Evolutionary conservation across 2,797 vertebrate species (phyloP).

Genomic region (Neosilurus hyrtlii): DNA sequence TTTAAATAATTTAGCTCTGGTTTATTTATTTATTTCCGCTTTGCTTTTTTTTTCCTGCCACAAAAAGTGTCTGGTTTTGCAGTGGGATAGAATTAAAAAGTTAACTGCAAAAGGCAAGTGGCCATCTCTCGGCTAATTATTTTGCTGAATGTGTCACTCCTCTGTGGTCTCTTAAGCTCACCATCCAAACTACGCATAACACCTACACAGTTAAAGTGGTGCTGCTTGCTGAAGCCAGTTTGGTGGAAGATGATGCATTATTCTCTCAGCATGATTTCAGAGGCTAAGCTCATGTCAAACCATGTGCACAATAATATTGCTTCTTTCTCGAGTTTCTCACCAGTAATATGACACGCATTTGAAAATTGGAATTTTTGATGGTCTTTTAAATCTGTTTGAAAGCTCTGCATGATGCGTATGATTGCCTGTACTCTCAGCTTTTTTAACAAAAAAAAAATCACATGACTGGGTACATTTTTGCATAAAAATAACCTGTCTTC

Average conservation of each 20-base stretch:
- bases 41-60: background rate
- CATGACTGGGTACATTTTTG: conserved; percentile 20
- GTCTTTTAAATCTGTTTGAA: background rate
- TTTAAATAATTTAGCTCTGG: conserved; percentile 68
- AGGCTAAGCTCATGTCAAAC: background rate
- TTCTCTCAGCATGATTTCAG: conserved; percentile 28
- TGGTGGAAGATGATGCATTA: conserved; percentile 17
- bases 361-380: conserved; percentile 1
- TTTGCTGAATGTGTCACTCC: conserved; percentile 72
- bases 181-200: conserved; percentile 56
- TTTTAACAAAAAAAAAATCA: background rate
- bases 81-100: conserved; percentile 12
- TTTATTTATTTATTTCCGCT: background rate
- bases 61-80: conserved; percentile 9
- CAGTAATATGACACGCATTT: conserved; percentile 20
- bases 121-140: conserved; percentile 84
- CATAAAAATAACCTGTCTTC: conserved; percentile 29
- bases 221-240: conserved; percentile 39
- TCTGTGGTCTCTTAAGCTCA: conserved; percentile 59
- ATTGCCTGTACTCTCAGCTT: conserved; percentile 32
- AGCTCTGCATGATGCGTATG: conserved; percentile 39
- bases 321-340: background rate
- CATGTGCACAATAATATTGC: conserved; percentile 8
- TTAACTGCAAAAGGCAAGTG: conserved; percentile 38
- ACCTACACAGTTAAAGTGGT: conserved; percentile 65